These are phyloP conservation scores for Siphamia tubifer DNA, from an alignment of 2,113 vertebrate genomes.

Conservation along the genomic window DNA sequence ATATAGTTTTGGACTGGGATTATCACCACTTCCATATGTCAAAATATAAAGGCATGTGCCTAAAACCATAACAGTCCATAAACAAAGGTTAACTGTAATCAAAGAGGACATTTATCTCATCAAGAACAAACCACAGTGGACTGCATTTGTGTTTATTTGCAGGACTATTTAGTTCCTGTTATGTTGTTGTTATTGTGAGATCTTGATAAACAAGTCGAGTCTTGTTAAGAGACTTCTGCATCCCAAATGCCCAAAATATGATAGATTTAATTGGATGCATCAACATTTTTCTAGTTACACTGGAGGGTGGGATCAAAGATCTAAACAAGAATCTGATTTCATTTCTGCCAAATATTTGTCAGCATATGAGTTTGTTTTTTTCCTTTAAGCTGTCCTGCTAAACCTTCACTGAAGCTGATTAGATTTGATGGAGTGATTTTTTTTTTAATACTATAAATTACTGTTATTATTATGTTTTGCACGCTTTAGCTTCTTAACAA, in stretches of 20 bases:
- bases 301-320: constrained; percentile 1
- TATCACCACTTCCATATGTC: not conserved
- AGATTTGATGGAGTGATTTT: constrained; percentile 4
- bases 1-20: not conserved
- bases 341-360: constrained; percentile 13
- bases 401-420: constrained; percentile 18
- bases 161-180: not conserved
- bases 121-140: not conserved
- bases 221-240: not conserved
- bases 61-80: no score
- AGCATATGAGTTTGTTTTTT: not conserved
- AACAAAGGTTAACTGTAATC: no score
- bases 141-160: not conserved
- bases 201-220: not conserved
- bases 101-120: no score
- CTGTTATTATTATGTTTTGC: constrained; percentile 19
- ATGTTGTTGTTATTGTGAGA: not conserved
- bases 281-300: not conserved
- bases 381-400: constrained; percentile 15
- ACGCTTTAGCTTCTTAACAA: no score
- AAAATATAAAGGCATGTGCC: no score
- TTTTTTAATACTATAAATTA: constrained; percentile 19
- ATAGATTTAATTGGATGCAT: not conserved
- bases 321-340: not conserved
- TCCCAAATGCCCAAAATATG: not conserved